phyloP scores from a whole-genome alignment of 2,113 vertebrate species.

The Rana temporaria region DNA sequence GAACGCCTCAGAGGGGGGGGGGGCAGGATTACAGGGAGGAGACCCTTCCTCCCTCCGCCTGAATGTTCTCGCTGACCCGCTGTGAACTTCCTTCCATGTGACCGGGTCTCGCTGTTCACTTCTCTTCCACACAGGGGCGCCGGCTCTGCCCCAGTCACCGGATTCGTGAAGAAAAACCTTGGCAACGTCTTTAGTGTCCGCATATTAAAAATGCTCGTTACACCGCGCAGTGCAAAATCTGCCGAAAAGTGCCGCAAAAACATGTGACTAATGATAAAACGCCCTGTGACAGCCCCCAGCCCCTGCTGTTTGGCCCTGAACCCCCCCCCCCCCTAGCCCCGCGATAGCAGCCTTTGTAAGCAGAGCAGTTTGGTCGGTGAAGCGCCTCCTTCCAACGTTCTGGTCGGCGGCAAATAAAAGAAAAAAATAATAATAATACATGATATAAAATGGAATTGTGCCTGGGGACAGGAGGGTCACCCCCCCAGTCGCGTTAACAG shows the following conservation, averaged over 20 bases:
- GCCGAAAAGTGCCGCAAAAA: not conserved
- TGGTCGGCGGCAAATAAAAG: not conserved
- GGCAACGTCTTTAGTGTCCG: not conserved
- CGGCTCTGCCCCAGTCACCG: not conserved
- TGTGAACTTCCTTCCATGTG: too few relatives aligned
- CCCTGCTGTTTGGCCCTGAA: constrained; percentile 1
- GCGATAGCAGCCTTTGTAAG: constrained; percentile 54
- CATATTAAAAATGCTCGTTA: not conserved
- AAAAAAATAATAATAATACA: not conserved
- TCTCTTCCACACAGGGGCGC: not conserved
- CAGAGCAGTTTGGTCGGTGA: constrained; percentile 62
- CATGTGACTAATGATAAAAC: not conserved
- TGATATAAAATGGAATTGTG: constrained; percentile 41
- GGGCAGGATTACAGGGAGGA: not conserved
- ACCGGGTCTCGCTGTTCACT: not conserved
- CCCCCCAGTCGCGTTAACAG: constrained; percentile 63
- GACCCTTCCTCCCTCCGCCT: not conserved
- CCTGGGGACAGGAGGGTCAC: not conserved
- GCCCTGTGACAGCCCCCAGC: not conserved
- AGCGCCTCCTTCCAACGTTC: constrained; percentile 51
- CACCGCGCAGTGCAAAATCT: constrained; percentile 22
- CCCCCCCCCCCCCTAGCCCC: constrained; percentile 62
- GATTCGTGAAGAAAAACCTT: not conserved
- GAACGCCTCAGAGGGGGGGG: not conserved
- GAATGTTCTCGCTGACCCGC: not conserved